Percentiles rank a stretch among this genome's conserved stretches.
Evolutionary conservation across 2,797 vertebrate species (phyloP).

Genomic region (Meriones psammophilus): DNA sequence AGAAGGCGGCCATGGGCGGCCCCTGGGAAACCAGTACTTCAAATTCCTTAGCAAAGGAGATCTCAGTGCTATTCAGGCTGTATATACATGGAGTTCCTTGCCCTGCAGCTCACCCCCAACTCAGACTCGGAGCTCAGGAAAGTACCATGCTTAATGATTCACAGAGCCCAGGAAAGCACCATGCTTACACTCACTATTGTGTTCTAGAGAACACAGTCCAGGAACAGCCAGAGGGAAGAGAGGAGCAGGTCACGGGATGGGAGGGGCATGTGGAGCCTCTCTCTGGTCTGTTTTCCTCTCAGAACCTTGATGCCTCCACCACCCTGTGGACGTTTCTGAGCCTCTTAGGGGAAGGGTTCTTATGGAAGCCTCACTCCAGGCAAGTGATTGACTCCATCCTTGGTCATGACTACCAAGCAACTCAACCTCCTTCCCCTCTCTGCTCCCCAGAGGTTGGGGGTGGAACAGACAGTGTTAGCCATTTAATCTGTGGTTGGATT

Average conservation of each 20-base stretch:
- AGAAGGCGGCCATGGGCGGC: neutral
- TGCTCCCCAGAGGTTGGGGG: neutral
- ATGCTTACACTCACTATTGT: neutral
- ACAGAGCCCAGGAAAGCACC: neutral
- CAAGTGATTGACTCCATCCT: neutral
- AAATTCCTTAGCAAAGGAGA: neutral
- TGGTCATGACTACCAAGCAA: neutral
- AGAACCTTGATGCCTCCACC: neutral
- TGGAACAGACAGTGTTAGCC: neutral
- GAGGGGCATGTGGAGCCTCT: neutral
- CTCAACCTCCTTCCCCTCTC: neutral
- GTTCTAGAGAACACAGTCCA: neutral
- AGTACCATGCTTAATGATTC: neutral
- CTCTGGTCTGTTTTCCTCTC: neutral
- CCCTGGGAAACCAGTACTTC: neutral
- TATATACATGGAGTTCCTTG: neutral
- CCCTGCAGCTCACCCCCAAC: rapidly evolving
- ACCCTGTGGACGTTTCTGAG: neutral
- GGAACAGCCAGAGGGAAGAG: too few relatives aligned
- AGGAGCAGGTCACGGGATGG: rapidly evolving
- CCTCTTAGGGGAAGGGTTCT: neutral
- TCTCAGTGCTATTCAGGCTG: neutral
- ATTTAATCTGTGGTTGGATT: neutral
- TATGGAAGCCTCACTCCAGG: neutral
- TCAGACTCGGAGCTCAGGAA: neutral